A percentile compares a stretch with the other conserved stretches of the same genome.
Evolutionary conservation across 2,888 invertebrate species (phyloP).

Genomic region (Agriopis marginaria): DNA sequence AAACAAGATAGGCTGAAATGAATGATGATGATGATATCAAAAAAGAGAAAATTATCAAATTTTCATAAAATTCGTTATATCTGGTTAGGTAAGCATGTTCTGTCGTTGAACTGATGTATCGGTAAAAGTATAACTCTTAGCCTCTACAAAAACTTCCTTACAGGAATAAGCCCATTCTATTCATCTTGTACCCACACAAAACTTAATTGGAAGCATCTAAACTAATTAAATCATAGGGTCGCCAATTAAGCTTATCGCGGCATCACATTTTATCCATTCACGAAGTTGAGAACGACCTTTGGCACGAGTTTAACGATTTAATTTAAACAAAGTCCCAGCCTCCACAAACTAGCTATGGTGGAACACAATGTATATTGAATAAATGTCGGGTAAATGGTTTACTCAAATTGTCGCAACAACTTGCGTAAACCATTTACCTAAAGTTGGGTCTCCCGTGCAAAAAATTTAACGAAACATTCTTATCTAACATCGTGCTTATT

Average conservation of each 20-base stretch:
- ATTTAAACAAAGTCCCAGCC: conserved; percentile 43
- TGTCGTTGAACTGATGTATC: too few relatives aligned
- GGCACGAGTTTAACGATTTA: conserved; percentile 48
- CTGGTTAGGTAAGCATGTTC: too few relatives aligned
- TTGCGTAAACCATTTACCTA: conserved; percentile 15
- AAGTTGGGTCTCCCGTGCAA: background rate
- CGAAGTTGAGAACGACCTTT: conserved; percentile 44
- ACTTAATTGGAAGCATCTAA: conserved; percentile 5
- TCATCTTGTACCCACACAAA: background rate
- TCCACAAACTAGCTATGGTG: conserved; percentile 41
- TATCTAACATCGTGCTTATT: background rate
- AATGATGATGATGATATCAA: too few relatives aligned
- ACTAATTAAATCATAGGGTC: conserved; percentile 20
- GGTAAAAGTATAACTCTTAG: background rate
- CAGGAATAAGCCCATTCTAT: background rate
- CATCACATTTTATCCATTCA: conserved; percentile 45
- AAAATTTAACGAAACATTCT: too few relatives aligned
- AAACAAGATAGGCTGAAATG: too few relatives aligned
- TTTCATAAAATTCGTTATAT: too few relatives aligned
- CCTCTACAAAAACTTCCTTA: background rate
- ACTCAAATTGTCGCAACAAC: conserved; percentile 48
- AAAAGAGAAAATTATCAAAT: too few relatives aligned
- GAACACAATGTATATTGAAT: conserved; percentile 31
- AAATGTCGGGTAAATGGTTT: conserved; percentile 16
- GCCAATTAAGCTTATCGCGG: conserved; percentile 29